Evolutionary conservation across 2,113 vertebrate genomes (phyloP), one percentile per base, ranked within the genome.

Genomic region (Gadus chalcogrammus): DNA sequence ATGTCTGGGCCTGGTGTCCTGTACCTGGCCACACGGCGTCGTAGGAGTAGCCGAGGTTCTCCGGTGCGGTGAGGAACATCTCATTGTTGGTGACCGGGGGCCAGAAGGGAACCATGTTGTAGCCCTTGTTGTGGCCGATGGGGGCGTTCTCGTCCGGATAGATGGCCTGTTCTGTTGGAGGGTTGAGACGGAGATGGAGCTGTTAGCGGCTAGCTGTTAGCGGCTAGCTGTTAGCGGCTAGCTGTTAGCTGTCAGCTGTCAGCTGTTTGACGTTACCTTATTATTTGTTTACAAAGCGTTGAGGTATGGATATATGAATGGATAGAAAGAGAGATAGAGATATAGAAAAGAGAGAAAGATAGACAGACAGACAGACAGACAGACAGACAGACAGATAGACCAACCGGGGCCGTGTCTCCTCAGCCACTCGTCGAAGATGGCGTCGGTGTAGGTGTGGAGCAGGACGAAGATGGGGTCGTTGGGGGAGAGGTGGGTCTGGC

Each of bases 71-170:
- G 53, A 94, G 71, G 86, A 98, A 99, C 97, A 99, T 98, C 84
- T 99, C 96, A 2, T 90, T 92, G 24, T 96, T 98, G 17, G 93
- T 95, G 60, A 99, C 84, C 0, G 97, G 97, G 65, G 97, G 97
- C 97, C 97, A 99, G 83, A 99, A 99, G 9, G 97, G 96, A 4
- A 99, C 97, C 96, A 99, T 99, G 79, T 98, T 97, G 76, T 94
- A 98, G 68, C 90, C 90, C 48, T 95, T 87, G 70, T 99, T 99
- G 72, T 99, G 97, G 71, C 97, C 97, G 52, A 99, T 98, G 17
- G 97, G 97, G 13, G 97, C 94, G n/a, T 98, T 95, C 87, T 95
- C 95, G 78, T 95, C 42, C 15, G 97, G 97, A 69, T 95, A 99
- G 42, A 88, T 85, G 5, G 91, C 89, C 4, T 86, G 76, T 82